Percentiles rank a stretch among this genome's conserved stretches.
Evolutionary conservation across 1,140 invertebrate genomes (phyloP).

Genomic region (Charaxes varanes): DNA sequence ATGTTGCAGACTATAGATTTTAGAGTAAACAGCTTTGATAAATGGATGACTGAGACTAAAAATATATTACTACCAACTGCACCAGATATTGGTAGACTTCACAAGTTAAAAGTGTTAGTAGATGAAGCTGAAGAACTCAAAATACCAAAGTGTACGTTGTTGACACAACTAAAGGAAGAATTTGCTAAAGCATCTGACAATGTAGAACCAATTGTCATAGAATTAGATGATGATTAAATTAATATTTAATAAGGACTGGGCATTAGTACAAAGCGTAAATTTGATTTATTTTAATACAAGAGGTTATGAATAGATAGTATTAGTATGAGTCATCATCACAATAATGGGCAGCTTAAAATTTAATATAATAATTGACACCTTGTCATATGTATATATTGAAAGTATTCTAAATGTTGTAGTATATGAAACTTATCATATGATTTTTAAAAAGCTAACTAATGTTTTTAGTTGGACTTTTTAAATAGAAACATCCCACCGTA

Average conservation of each 20-base stretch:
- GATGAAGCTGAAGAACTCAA: conserved; percentile 68
- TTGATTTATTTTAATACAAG: conserved; percentile 9
- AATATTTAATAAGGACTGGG: conserved; percentile 31
- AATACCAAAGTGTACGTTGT: conserved; percentile 68
- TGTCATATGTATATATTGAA: too few relatives aligned
- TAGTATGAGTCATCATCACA: too few relatives aligned
- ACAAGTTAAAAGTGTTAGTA: conserved; percentile 75
- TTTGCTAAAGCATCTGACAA: conserved; percentile 55
- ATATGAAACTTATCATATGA: too few relatives aligned
- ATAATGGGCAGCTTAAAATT: conserved; percentile 22
- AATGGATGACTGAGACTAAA: conserved; percentile 90
- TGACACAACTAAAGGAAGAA: conserved; percentile 58
- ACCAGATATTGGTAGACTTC: conserved; percentile 79
- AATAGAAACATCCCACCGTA: conserved; percentile 27
- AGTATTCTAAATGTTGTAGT: too few relatives aligned
- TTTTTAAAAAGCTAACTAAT: too few relatives aligned
- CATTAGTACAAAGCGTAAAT: conserved; percentile 28
- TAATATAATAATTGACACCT: too few relatives aligned
- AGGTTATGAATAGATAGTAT: too few relatives aligned
- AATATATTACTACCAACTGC: conserved; percentile 86
- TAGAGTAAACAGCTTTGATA: conserved; percentile 93
- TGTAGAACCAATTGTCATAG: conserved; percentile 66
- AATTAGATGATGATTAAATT: conserved; percentile 58
- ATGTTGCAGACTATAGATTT: conserved; percentile 93
- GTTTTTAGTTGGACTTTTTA: too few relatives aligned